Evolutionary conservation across 2,888 invertebrate genomes (phyloP).

Genomic region (Stratiomys singularior): DNA sequence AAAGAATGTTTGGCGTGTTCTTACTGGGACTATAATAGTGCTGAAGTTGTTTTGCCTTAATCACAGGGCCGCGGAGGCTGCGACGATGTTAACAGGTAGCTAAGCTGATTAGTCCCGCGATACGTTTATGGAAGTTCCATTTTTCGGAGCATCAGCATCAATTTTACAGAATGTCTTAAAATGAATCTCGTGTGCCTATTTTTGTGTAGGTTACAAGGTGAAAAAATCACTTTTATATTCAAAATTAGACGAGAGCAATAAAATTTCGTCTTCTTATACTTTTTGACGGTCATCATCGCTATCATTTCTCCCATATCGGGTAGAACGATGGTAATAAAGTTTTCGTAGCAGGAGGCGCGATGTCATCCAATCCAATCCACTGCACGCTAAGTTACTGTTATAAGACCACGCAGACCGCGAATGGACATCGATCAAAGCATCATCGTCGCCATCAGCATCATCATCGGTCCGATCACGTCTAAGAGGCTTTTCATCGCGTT

Average conservation of each 20-base stretch:
- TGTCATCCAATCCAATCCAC: not conserved
- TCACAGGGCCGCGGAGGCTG: not conserved
- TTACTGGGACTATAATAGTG: too few species aligned
- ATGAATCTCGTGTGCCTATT: not conserved
- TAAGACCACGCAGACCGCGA: not conserved
- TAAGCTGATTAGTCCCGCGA: constrained; percentile 13
- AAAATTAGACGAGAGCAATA: not conserved
- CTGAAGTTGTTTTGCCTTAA: not conserved
- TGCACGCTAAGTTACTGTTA: not conserved
- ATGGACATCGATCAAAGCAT: too few species aligned
- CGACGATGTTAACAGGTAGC: constrained; percentile 24
- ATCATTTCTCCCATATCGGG: not conserved
- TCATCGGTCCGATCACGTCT: too few species aligned
- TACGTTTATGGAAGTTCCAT: not conserved
- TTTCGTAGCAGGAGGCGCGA: not conserved
- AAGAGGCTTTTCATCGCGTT: too few species aligned
- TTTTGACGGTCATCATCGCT: not conserved
- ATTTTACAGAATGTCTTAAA: not conserved
- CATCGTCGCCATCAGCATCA: too few species aligned
- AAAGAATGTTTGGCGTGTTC: too few species aligned
- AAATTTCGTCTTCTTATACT: not conserved
- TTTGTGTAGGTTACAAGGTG: not conserved
- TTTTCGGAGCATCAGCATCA: not conserved
- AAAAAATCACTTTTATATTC: constrained; percentile 11
- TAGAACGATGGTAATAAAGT: not conserved